A percentile compares a stretch with the other conserved stretches of the same genome.
phyloP scores from a whole-genome alignment of 1,140 invertebrate genomes.

The Macrobrachium nipponense region DNA sequence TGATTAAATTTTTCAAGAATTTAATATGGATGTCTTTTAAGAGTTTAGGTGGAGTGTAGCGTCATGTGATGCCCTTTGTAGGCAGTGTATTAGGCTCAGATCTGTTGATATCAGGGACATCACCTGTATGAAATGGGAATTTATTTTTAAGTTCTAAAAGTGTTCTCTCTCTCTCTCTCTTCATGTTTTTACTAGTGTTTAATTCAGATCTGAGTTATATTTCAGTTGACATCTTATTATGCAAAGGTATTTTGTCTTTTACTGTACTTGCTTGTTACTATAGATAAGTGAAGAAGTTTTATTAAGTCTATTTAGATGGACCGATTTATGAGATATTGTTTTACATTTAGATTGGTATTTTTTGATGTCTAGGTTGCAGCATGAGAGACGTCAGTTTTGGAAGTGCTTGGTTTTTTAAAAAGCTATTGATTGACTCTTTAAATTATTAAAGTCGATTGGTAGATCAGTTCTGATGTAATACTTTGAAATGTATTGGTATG shows the following conservation, averaged over 20 bases:
- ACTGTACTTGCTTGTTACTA: conserved; percentile 51
- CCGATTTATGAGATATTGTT: conserved; percentile 48
- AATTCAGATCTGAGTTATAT: conserved; percentile 50
- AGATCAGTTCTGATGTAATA: too few species aligned
- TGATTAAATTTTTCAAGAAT: not conserved
- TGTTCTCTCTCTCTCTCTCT: conserved; percentile 1
- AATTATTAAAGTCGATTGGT: not conserved
- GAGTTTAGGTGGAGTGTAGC: too few species aligned
- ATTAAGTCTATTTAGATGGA: conserved; percentile 47
- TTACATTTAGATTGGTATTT: conserved; percentile 50
- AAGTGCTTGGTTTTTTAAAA: conserved; percentile 28
- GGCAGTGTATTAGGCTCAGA: conserved; percentile 4
- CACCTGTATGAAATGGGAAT: conserved; percentile 35
- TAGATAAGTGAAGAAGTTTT: conserved; percentile 42
- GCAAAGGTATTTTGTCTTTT: conserved; percentile 36
- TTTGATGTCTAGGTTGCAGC: conserved; percentile 46
- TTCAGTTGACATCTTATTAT: conserved; percentile 42
- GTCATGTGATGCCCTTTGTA: not conserved
- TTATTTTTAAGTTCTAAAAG: not conserved
- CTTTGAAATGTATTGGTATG: too few species aligned
- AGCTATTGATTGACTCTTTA: not conserved
- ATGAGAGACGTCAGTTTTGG: conserved; percentile 51
- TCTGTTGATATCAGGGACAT: conserved; percentile 42
- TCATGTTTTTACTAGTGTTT: conserved; percentile 31
- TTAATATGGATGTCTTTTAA: too few species aligned